Percentiles rank a stretch among this genome's conserved stretches.
phyloP scores from a whole-genome alignment of 1,140 invertebrate species.

The Thrips palmi region DNA sequence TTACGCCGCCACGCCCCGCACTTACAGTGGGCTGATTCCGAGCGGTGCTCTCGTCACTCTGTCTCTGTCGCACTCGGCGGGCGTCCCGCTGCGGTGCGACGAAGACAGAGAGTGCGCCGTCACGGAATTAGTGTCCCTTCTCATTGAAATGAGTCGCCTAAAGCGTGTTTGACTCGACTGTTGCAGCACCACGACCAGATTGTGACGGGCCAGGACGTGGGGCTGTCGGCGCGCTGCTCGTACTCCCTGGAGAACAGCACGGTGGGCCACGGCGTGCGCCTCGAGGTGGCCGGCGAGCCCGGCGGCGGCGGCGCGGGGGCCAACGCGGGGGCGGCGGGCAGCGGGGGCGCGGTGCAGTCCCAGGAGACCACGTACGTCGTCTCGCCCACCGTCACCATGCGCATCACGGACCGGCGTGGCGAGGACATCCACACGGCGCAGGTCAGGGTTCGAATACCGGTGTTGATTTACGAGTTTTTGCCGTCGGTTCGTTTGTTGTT shows the following conservation, averaged over 20 bases:
- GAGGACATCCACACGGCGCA: slow-evolving; percentile 25
- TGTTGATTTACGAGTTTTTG: slow-evolving; percentile 11
- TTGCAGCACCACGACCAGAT: slow-evolving; percentile 33
- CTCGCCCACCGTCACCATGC: slow-evolving; percentile 32
- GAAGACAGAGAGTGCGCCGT: not conserved
- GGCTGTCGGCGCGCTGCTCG: slow-evolving; percentile 29
- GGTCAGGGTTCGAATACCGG: slow-evolving; percentile 21
- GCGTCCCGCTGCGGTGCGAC: not conserved
- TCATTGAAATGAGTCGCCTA: not conserved
- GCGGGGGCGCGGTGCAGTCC: slow-evolving; percentile 12
- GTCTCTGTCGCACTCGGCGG: too few relatives aligned
- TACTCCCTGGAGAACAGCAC: slow-evolving; percentile 31
- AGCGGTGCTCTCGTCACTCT: too few relatives aligned
- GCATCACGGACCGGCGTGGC: slow-evolving; percentile 28
- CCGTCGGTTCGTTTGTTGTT: slow-evolving; percentile 13
- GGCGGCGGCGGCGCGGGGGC: too few relatives aligned
- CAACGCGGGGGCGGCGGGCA: slow-evolving; percentile 9
- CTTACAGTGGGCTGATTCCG: too few relatives aligned
- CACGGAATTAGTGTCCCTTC: too few relatives aligned
- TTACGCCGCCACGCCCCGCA: too few relatives aligned
- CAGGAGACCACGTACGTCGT: slow-evolving; percentile 29
- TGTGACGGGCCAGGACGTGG: slow-evolving; percentile 32
- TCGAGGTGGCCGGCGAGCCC: slow-evolving; percentile 21
- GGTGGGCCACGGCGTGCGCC: slow-evolving; percentile 25
- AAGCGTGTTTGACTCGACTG: slow-evolving; percentile 5